A percentile compares a stretch with the other conserved stretches of the same genome.
Conservation (phyloP, 2,888 invertebrate species). For the Apoda limacodes region DNA sequence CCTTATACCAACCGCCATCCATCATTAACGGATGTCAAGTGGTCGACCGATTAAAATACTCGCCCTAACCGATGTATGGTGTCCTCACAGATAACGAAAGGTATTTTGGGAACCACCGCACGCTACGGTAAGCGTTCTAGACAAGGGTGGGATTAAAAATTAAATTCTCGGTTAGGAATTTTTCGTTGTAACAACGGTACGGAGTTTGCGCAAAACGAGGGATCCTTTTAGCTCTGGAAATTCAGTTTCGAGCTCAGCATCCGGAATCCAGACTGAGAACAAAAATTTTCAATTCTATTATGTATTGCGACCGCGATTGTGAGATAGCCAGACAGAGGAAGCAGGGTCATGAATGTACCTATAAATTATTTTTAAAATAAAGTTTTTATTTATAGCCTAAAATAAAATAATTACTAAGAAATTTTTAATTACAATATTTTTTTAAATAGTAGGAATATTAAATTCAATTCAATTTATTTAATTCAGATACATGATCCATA, state of each 20-base stretch:
- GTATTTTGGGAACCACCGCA: conserved; percentile 32
- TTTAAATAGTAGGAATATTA: too few relatives aligned
- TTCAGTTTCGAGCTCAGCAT: conserved; percentile 47
- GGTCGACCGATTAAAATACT: conserved; percentile 54
- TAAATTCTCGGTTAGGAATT: conserved; percentile 66
- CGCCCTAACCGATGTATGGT: background rate
- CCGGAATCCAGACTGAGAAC: conserved; percentile 46
- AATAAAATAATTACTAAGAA: too few relatives aligned
- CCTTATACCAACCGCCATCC: conserved; percentile 46
- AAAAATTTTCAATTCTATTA: conserved; percentile 51
- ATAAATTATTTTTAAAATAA: too few relatives aligned
- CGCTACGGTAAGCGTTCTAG: conserved; percentile 61
- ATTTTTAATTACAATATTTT: too few relatives aligned
- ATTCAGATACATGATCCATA: too few relatives aligned
- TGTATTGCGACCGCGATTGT: conserved; percentile 27
- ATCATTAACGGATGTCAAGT: conserved; percentile 61
- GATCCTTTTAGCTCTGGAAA: conserved; percentile 27
- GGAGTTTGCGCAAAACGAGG: conserved; percentile 37
- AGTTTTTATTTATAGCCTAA: too few relatives aligned
- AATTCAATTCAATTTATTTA: too few relatives aligned
- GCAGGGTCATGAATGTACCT: too few relatives aligned
- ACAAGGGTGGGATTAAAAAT: conserved; percentile 69
- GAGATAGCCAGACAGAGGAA: too few relatives aligned
- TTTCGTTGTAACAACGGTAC: conserved; percentile 52
- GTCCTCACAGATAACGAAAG: background rate